Evolutionary conservation across 2,113 vertebrate species (phyloP).

Genomic region (Rhabdomys dilectus): DNA sequence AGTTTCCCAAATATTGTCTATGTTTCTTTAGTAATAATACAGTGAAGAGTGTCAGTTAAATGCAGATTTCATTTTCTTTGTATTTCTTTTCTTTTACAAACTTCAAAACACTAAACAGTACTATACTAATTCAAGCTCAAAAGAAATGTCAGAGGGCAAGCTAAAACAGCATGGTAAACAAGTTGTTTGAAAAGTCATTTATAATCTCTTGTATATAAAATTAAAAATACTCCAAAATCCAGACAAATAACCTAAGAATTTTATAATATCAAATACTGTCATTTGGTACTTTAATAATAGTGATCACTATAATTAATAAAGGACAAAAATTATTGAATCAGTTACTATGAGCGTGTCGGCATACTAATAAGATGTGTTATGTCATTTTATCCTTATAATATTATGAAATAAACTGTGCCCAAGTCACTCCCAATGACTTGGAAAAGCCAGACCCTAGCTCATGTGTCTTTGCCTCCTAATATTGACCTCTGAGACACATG

Average conservation of each 20-base stretch:
- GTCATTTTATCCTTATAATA: background rate
- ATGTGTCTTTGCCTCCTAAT: background rate
- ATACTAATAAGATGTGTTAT: background rate
- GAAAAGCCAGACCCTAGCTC: background rate
- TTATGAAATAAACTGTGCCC: background rate
- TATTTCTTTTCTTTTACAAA: background rate
- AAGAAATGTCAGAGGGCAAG: background rate
- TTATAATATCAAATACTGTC: background rate
- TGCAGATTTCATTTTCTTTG: background rate
- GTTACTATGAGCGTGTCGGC: background rate
- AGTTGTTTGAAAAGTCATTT: background rate
- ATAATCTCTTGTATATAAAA: background rate
- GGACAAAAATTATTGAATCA: conserved; percentile 23
- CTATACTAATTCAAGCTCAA: background rate
- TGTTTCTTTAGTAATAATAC: background rate
- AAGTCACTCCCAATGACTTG: background rate
- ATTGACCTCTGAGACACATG: background rate
- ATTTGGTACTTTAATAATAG: conserved; percentile 45
- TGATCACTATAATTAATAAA: conserved; percentile 29
- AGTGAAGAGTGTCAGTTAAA: background rate
- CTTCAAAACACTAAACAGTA: background rate
- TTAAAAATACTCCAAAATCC: conserved; percentile 22
- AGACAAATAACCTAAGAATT: background rate
- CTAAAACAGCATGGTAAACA: background rate
- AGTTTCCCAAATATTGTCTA: background rate